phyloP scores from a whole-genome alignment of 2,797 vertebrate species.

The Podarcis siculus region DNA sequence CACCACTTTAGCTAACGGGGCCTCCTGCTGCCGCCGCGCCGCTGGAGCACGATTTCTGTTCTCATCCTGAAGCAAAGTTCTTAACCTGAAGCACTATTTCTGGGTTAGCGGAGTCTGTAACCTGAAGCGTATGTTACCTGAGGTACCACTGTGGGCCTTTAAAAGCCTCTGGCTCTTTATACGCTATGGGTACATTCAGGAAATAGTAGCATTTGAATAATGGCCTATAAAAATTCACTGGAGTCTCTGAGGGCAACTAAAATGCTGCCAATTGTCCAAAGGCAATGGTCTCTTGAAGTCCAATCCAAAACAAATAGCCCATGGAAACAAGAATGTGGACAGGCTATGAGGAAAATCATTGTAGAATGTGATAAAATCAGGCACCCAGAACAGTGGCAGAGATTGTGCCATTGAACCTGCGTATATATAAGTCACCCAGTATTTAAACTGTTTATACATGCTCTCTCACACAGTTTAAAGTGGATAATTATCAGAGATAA shows the following conservation, averaged over 20 bases:
- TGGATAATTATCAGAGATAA: background rate
- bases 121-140: too few relatives aligned
- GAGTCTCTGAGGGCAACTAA: constrained; percentile 24
- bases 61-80: too few relatives aligned
- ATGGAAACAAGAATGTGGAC: background rate
- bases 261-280: background rate
- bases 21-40: too few relatives aligned
- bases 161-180: background rate
- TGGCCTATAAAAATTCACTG: background rate
- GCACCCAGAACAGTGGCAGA: background rate
- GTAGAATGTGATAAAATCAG: background rate
- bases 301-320: constrained; percentile 23
- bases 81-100: too few relatives aligned
- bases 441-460: background rate
- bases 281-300: constrained; percentile 5
- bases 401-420: too few relatives aligned
- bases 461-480: background rate
- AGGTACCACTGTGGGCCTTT: background rate
- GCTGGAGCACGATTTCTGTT: too few relatives aligned
- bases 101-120: too few relatives aligned
- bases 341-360: background rate
- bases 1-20: too few relatives aligned
- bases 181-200: background rate
- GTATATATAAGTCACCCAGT: background rate
- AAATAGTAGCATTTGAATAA: background rate